Conservation (phyloP, 2,797 vertebrate genomes). For the Syngnathus rostellatus region DNA sequence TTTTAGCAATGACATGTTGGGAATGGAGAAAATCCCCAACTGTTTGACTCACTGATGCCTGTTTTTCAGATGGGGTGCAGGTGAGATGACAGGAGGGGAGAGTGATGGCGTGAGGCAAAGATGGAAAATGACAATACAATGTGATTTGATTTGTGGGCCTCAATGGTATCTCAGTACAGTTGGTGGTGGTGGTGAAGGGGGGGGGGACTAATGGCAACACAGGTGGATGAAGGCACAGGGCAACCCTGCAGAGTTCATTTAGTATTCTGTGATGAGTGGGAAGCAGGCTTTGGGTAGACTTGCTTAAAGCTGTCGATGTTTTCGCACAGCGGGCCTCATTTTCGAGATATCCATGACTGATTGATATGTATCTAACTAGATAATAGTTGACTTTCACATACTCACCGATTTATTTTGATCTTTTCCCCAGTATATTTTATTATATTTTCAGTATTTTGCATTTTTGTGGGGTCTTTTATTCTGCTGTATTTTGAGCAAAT, state of each 20-base stretch:
- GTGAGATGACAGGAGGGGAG: constrained; percentile 3
- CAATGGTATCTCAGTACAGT: constrained; percentile 45
- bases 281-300: constrained; percentile 41
- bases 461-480: too few relatives aligned
- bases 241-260: constrained; percentile 51
- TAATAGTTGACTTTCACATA: too few relatives aligned
- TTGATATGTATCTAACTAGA: not conserved
- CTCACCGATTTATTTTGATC: too few relatives aligned
- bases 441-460: too few relatives aligned
- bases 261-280: constrained; percentile 50
- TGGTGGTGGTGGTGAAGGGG: constrained; percentile 11
- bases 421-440: too few relatives aligned
- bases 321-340: not conserved
- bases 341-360: not conserved
- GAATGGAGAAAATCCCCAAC: constrained; percentile 23
- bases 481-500: too few relatives aligned
- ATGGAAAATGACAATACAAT: constrained; percentile 66
- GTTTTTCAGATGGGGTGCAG: constrained; percentile 13
- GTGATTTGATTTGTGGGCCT: constrained; percentile 53
- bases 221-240: constrained; percentile 39
- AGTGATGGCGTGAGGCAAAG: constrained; percentile 22
- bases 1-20: constrained; percentile 34
- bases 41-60: constrained; percentile 29
- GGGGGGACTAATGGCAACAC: constrained; percentile 18
- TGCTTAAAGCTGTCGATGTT: constrained; percentile 31